These are phyloP conservation scores for Notarius lentiginosus DNA, from an alignment of 2,113 vertebrate genomes.

Conservation along the genomic window DNA sequence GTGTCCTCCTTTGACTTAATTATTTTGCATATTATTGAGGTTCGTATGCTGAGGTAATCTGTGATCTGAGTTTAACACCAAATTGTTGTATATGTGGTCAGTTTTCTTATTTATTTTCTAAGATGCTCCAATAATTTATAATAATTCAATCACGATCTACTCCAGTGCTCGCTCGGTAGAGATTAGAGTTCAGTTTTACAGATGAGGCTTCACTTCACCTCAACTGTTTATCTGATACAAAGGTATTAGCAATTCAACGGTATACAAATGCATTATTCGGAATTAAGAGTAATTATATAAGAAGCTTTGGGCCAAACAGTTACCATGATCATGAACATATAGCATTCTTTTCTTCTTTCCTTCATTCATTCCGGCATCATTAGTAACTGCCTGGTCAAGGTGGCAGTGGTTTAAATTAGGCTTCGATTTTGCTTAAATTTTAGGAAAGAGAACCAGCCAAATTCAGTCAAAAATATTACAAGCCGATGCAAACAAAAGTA, in stretches of 20 bases:
- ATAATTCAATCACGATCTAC: conserved; percentile 25
- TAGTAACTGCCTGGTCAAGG: no score
- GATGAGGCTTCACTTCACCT: conserved; percentile 3
- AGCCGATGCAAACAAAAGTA: no score
- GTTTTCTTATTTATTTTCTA: conserved; percentile 35
- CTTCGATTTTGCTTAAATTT: no score
- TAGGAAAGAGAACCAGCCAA: no score
- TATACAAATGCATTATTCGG: not conserved
- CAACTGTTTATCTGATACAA: not conserved
- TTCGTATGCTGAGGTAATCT: not conserved
- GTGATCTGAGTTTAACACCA: conserved; percentile 16
- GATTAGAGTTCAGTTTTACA: conserved; percentile 30
- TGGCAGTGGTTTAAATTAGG: no score
- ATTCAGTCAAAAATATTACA: no score
- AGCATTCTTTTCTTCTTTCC: no score
- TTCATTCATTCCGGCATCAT: not conserved
- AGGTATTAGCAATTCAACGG: not conserved
- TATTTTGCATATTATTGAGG: not conserved
- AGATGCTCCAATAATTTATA: conserved; percentile 25
- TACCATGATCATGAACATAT: no score
- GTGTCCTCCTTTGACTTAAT: not conserved
- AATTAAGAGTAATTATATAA: not conserved
- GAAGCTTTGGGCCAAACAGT: not conserved
- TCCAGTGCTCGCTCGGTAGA: not conserved
- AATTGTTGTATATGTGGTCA: conserved; percentile 29